phyloP scores from a whole-genome alignment of 2,113 vertebrate genomes.

The Protomyctophum bolini region DNA sequence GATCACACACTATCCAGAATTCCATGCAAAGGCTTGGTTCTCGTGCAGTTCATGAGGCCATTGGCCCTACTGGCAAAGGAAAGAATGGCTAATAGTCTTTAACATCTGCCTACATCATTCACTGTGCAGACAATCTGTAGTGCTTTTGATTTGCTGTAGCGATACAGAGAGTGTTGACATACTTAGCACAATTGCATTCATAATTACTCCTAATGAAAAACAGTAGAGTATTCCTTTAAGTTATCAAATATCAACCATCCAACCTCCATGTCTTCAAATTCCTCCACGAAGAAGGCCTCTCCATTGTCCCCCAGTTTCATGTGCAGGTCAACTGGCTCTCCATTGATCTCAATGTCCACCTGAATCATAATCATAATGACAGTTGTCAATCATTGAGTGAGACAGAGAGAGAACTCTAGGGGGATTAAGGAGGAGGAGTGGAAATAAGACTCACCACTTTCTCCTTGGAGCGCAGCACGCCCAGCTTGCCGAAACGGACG shows the following conservation, averaged over 20 bases:
- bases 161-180: no score
- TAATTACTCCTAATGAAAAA: no score
- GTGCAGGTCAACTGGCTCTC: conserved; percentile 88
- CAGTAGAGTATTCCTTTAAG: no score
- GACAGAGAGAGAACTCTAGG: background rate
- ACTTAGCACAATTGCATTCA: no score
- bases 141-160: no score
- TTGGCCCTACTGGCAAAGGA: no score
- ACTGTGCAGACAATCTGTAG: no score
- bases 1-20: no score
- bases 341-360: conserved; percentile 97
- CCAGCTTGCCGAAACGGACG: conserved; percentile 93
- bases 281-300: conserved; percentile 94
- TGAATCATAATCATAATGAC: conserved; percentile 55
- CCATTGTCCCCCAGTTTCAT: conserved; percentile 96
- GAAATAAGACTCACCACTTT: conserved; percentile 85
- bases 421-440: background rate
- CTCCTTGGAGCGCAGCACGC: conserved; percentile 90
- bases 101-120: no score
- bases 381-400: background rate
- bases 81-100: no score
- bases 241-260: background rate
- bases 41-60: no score
- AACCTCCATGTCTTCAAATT: conserved; percentile 84
- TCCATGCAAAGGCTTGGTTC: no score